Percentiles rank a stretch among this genome's conserved stretches.
Evolutionary conservation across 1,140 invertebrate genomes (phyloP).

Genomic region (Heterodera carotae): DNA sequence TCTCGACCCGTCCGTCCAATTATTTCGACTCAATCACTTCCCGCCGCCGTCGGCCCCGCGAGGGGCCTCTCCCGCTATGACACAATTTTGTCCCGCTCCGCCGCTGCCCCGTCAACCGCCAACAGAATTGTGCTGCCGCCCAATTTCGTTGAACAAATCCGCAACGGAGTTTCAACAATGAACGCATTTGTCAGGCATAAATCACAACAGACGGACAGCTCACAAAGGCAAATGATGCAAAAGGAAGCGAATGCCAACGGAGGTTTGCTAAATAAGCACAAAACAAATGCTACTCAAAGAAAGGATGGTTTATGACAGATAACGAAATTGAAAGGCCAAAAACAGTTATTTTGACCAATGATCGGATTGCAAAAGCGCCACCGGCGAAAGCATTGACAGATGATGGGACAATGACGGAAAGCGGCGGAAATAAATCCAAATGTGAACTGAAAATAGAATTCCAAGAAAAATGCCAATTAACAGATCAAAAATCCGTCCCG

Average conservation of each 20-base stretch:
- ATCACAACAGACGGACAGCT: background rate
- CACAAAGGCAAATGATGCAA: constrained; percentile 24
- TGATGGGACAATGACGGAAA: background rate
- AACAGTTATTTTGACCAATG: constrained; percentile 29
- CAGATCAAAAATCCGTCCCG: background rate
- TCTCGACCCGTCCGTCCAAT: background rate
- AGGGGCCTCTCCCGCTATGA: constrained; percentile 28
- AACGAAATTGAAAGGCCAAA: constrained; percentile 7
- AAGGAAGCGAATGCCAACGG: background rate
- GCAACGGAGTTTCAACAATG: constrained; percentile 11
- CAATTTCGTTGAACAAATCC: constrained; percentile 27
- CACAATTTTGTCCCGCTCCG: constrained; percentile 31
- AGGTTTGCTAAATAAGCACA: background rate
- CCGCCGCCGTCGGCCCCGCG: background rate
- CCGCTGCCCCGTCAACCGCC: constrained; percentile 4
- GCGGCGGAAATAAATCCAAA: constrained; percentile 9
- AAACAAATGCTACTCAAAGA: background rate
- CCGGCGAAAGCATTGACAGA: background rate
- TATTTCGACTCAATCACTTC: background rate
- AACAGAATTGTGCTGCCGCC: constrained; percentile 24
- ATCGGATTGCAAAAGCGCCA: background rate
- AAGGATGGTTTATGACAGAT: too few relatives aligned
- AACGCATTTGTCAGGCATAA: background rate
- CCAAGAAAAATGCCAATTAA: background rate
- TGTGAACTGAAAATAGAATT: constrained; percentile 3